Evolutionary conservation across 2,797 vertebrate species (phyloP).

Genomic region (Parauchenoglanis ngamensis): DNA sequence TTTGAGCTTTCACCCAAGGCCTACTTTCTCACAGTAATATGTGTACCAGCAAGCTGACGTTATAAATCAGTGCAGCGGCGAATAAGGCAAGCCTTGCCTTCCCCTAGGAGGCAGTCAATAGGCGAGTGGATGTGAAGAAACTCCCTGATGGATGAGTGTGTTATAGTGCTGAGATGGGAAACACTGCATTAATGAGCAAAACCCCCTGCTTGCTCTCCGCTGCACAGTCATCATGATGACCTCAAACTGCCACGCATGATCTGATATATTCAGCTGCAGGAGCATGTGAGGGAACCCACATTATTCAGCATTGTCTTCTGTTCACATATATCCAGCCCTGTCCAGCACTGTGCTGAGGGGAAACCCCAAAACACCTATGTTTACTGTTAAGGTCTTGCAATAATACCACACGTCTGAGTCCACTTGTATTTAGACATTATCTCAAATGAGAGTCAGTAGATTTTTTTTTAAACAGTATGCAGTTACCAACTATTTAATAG

Average conservation of each 20-base stretch:
- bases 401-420: neutral
- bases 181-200: slow-evolving; percentile 46
- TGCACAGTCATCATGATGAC: slow-evolving; percentile 56
- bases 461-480: neutral
- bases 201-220: slow-evolving; percentile 35
- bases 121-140: slow-evolving; percentile 4
- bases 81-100: slow-evolving; percentile 15
- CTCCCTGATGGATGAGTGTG: slow-evolving; percentile 37
- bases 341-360: slow-evolving; percentile 2
- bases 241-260: slow-evolving; percentile 51
- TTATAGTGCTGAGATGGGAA: slow-evolving; percentile 45
- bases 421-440: neutral
- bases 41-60: neutral
- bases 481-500: neutral
- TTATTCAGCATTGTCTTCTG: slow-evolving; percentile 42
- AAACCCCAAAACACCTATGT: slow-evolving; percentile 24
- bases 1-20: slow-evolving; percentile 12
- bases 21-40: slow-evolving; percentile 25
- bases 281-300: slow-evolving; percentile 13
- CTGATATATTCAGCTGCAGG: slow-evolving; percentile 33
- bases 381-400: slow-evolving; percentile 9
- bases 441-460: neutral
- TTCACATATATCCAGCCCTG: slow-evolving; percentile 31
- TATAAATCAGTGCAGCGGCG: slow-evolving; percentile 32
- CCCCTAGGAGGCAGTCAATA: slow-evolving; percentile 33